Conservation (phyloP, 2,797 vertebrate genomes). For the Crax fasciolata region DNA sequence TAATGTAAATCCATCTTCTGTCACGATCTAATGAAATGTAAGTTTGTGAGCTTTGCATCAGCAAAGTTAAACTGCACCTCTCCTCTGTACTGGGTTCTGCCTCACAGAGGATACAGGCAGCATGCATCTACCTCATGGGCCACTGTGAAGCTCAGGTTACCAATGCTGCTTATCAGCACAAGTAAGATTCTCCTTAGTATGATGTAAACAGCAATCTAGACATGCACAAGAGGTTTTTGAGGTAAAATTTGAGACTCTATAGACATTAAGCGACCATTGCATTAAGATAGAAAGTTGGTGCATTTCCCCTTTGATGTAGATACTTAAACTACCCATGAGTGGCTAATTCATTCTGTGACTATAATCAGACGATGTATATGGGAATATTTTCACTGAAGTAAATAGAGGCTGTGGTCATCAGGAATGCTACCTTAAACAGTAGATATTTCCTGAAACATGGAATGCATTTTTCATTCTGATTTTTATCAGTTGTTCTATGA, state of each 20-base stretch:
- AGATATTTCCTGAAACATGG: background rate
- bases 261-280: background rate
- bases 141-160: background rate
- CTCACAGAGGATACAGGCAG: background rate
- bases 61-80: background rate
- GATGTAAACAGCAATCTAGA: background rate
- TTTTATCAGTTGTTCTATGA: background rate
- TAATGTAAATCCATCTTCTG: background rate
- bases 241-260: background rate
- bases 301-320: background rate
- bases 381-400: slow-evolving; percentile 4
- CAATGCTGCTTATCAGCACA: background rate
- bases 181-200: background rate
- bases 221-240: background rate
- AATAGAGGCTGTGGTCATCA: background rate
- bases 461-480: background rate
- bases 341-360: background rate
- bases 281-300: background rate
- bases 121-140: background rate
- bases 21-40: background rate
- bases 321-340: background rate
- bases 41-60: background rate
- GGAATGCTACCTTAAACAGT: background rate
- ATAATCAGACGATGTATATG: background rate
- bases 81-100: background rate